These are phyloP conservation scores for Corynorhinus townsendii DNA, from an alignment of 2,113 vertebrate species.

Conservation along the genomic window DNA sequence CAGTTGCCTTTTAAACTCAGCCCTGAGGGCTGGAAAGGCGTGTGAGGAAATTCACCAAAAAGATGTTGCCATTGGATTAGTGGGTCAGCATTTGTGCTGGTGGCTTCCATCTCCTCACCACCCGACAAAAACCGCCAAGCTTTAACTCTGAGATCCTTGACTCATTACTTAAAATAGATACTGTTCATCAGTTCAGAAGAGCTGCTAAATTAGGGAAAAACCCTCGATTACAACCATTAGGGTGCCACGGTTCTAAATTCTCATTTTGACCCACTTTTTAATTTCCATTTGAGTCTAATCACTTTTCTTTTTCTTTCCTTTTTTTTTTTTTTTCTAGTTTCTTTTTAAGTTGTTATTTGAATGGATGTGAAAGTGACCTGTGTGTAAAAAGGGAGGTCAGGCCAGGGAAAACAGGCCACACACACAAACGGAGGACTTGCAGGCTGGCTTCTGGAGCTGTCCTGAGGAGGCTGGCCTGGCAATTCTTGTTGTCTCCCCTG, in stretches of 20 bases:
- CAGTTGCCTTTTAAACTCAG: neutral
- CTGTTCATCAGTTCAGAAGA: neutral
- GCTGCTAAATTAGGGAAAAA: neutral
- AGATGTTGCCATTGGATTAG: neutral
- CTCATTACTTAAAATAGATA: neutral
- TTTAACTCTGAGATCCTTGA: neutral
- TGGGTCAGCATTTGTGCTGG: neutral
- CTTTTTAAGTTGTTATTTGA: neutral
- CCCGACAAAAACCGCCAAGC: neutral
- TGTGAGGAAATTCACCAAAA: constrained; percentile 28
- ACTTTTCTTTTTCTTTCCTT: neutral
- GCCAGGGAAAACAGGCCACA: neutral
- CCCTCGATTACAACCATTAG: neutral
- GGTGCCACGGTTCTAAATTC: no score
- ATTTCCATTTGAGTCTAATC: neutral
- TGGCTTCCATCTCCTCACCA: neutral
- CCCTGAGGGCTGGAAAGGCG: constrained; percentile 2
- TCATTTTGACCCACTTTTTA: neutral
- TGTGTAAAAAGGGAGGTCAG: neutral
- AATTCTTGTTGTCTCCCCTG: constrained; percentile 67
- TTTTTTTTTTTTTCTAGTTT: neutral
- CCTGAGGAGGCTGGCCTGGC: constrained; percentile 67
- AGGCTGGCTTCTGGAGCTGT: constrained; percentile 68
- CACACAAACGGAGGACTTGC: neutral
- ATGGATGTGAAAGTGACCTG: neutral